Evolutionary conservation across 2,888 invertebrate genomes (phyloP).

Genomic region (Tridacna gigas): DNA sequence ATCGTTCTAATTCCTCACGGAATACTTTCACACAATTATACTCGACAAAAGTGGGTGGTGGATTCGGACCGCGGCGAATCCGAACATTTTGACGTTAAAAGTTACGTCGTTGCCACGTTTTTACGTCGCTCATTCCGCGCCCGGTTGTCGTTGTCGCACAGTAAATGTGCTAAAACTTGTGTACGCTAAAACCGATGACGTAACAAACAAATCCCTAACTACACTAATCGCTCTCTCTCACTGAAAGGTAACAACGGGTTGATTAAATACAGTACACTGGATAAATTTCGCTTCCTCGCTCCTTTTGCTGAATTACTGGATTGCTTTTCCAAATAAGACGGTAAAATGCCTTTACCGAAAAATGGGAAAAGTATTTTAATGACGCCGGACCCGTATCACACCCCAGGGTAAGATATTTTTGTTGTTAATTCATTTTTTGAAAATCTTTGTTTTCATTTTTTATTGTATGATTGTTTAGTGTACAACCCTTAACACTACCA

Average conservation of each 20-base stretch:
- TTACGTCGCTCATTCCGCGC: too few species aligned
- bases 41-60: too few species aligned
- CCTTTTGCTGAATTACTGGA: neutral
- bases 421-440: neutral
- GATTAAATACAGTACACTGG: neutral
- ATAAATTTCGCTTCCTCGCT: too few species aligned
- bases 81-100: too few species aligned
- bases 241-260: constrained; percentile 21
- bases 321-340: neutral
- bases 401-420: constrained; percentile 76
- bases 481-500: too few species aligned
- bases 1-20: too few species aligned
- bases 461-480: neutral
- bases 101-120: too few species aligned
- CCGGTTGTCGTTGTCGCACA: too few species aligned
- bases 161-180: neutral
- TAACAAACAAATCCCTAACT: constrained; percentile 71
- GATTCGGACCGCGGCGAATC: too few species aligned
- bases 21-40: too few species aligned
- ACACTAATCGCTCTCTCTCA: constrained; percentile 62
- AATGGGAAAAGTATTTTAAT: constrained; percentile 77
- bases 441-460: constrained; percentile 5
- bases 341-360: constrained; percentile 68
- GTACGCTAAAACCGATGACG: constrained; percentile 67
- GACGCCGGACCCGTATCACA: constrained; percentile 81